Conservation (phyloP, 1,140 invertebrate genomes). For the Scaptomyza graminum region DNA sequence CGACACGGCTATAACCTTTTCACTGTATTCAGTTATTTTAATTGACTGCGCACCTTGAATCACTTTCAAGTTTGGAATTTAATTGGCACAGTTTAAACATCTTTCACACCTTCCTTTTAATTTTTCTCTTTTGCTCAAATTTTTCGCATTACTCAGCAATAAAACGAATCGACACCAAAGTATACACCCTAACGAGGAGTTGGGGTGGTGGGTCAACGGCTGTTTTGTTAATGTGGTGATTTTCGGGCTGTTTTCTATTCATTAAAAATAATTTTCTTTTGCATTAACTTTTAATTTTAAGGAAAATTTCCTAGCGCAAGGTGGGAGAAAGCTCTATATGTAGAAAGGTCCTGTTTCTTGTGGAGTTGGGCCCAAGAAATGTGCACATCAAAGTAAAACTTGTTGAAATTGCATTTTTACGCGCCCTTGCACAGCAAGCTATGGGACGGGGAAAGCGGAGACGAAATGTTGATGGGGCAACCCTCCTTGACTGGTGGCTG, state of each 20-base stretch:
- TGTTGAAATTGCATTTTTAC: constrained; percentile 82
- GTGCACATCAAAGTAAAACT: constrained; percentile 81
- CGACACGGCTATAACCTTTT: constrained; percentile 22
- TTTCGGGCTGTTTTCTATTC: constrained; percentile 77
- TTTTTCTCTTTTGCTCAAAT: not conserved
- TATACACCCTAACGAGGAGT: constrained; percentile 10
- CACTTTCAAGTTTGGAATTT: constrained; percentile 22
- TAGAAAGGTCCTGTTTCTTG: constrained; percentile 6
- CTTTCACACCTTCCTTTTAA: constrained; percentile 13
- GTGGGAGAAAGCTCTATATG: constrained; percentile 1
- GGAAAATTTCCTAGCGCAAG: constrained; percentile 45
- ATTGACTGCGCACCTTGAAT: constrained; percentile 47
- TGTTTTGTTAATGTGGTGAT: constrained; percentile 65
- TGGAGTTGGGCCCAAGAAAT: constrained; percentile 53
- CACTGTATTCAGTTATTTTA: constrained; percentile 38
- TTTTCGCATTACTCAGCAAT: constrained; percentile 26
- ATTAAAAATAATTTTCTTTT: constrained; percentile 81
- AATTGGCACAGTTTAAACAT: constrained; percentile 46
- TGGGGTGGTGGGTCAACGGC: constrained; percentile 14
- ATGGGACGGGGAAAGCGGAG: constrained; percentile 17
- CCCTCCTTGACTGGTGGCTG: constrained; percentile 14
- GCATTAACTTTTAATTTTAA: constrained; percentile 78
- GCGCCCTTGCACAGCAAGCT: constrained; percentile 71
- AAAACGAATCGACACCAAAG: constrained; percentile 40
- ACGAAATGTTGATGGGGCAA: constrained; percentile 15